These are phyloP conservation scores for Machimus atricapillus DNA, from an alignment of 2,888 invertebrate species.

Conservation along the genomic window DNA sequence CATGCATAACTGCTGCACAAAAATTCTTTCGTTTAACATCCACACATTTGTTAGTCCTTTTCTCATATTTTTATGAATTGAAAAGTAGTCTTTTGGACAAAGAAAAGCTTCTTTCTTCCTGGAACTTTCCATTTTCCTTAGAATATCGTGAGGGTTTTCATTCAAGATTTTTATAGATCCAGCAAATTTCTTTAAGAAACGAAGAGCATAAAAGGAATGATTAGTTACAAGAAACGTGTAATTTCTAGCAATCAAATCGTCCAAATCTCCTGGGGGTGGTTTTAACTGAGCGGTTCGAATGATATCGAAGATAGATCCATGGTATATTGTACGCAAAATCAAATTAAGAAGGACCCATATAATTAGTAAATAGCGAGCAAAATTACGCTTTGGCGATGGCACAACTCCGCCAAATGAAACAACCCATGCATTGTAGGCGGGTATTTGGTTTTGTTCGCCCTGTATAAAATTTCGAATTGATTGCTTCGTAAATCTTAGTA, in stretches of 20 bases:
- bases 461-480: background rate
- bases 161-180: background rate
- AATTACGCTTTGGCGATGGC: background rate
- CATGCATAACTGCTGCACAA: background rate
- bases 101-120: background rate
- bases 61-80: background rate
- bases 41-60: background rate
- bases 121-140: background rate
- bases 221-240: background rate
- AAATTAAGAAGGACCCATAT: background rate
- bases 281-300: background rate
- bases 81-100: background rate
- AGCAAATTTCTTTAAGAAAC: background rate
- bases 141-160: background rate
- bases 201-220: background rate
- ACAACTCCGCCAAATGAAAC: background rate
- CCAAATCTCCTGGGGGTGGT: background rate
- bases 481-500: background rate
- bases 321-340: slow-evolving; percentile 11
- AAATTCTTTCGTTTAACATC: background rate
- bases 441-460: background rate
- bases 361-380: slow-evolving; percentile 17
- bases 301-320: slow-evolving; percentile 21
- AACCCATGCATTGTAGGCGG: slow-evolving; percentile 9
- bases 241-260: background rate